Evolutionary conservation across 2,797 vertebrate genomes (phyloP).

Genomic region (Gouania willdenowi): DNA sequence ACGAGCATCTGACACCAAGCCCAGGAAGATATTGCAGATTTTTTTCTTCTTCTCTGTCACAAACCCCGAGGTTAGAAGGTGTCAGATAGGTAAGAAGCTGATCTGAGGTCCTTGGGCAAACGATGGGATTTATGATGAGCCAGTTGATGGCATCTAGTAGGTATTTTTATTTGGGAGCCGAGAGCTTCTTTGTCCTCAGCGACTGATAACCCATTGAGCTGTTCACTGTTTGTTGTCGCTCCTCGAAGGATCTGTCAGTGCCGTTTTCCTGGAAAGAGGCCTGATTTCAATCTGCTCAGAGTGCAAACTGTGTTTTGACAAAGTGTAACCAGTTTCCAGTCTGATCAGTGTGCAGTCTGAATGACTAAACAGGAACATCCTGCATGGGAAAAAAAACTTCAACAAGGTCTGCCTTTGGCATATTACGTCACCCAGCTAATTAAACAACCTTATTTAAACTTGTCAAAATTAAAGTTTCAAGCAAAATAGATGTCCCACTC

Average conservation of each 20-base stretch:
- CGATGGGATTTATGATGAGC: constrained; percentile 55
- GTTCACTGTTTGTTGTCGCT: constrained; percentile 41
- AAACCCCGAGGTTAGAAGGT: constrained; percentile 68
- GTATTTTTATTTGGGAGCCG: constrained; percentile 43
- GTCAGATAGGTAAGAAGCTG: constrained; percentile 68
- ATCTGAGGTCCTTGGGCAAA: constrained; percentile 49
- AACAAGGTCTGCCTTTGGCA: constrained; percentile 41
- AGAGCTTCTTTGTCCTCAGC: constrained; percentile 42
- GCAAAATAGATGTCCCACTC: constrained; percentile 19
- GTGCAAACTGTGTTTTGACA: constrained; percentile 55
- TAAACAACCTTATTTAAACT: constrained; percentile 22
- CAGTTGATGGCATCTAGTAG: constrained; percentile 62
- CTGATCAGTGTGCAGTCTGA: constrained; percentile 38
- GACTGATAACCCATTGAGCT: constrained; percentile 42
- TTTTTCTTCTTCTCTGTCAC: constrained; percentile 48
- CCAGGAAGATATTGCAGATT: constrained; percentile 66
- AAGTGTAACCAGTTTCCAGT: constrained; percentile 39
- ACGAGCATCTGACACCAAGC: constrained; percentile 70
- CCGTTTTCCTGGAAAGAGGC: constrained; percentile 27
- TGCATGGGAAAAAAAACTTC: too few relatives aligned
- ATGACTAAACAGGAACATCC: constrained; percentile 34
- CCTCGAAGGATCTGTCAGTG: constrained; percentile 35
- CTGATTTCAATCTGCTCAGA: constrained; percentile 55
- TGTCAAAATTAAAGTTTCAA: too few relatives aligned
- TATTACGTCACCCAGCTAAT: constrained; percentile 28